Conservation (phyloP, 1,140 invertebrate species). For the Mylabris phalerata region DNA sequence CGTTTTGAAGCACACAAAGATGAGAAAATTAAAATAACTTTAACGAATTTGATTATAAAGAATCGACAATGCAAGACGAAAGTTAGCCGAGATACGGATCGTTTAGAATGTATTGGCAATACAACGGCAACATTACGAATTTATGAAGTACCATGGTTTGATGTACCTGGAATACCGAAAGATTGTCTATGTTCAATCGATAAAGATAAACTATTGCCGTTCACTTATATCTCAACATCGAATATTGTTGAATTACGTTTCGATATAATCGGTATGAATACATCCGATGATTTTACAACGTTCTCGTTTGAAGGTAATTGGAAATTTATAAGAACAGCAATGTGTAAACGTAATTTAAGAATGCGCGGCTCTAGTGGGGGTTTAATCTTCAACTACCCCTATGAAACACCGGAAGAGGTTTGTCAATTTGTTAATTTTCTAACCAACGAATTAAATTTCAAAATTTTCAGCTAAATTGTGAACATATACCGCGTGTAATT, state of each 20-base stretch:
- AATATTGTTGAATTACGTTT: conserved; percentile 76
- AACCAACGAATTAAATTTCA: background rate
- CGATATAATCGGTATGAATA: conserved; percentile 71
- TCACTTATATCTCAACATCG: conserved; percentile 69
- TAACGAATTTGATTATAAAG: conserved; percentile 58
- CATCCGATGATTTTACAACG: conserved; percentile 74
- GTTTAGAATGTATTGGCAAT: conserved; percentile 62
- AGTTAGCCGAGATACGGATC: conserved; percentile 58
- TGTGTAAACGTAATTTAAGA: conserved; percentile 58
- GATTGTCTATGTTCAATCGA: conserved; percentile 66
- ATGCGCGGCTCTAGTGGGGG: conserved; percentile 70
- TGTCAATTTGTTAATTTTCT: conserved; percentile 24
- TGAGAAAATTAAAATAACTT: conserved; percentile 63
- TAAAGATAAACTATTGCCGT: conserved; percentile 48
- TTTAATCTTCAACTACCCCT: conserved; percentile 54
- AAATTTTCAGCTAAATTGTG: conserved; percentile 60
- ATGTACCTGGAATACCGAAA: conserved; percentile 54
- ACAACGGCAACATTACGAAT: conserved; percentile 51
- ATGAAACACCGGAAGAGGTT: conserved; percentile 59
- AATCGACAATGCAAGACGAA: conserved; percentile 57
- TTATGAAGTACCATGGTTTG: conserved; percentile 66
- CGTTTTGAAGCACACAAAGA: conserved; percentile 75
- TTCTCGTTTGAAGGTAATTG: conserved; percentile 77
- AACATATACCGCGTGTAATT: conserved; percentile 70
- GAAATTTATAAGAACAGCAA: conserved; percentile 66